Percentiles rank a stretch among this genome's conserved stretches.
Evolutionary conservation across 2,113 vertebrate genomes (phyloP).

Genomic region (Orthonyx spaldingii): DNA sequence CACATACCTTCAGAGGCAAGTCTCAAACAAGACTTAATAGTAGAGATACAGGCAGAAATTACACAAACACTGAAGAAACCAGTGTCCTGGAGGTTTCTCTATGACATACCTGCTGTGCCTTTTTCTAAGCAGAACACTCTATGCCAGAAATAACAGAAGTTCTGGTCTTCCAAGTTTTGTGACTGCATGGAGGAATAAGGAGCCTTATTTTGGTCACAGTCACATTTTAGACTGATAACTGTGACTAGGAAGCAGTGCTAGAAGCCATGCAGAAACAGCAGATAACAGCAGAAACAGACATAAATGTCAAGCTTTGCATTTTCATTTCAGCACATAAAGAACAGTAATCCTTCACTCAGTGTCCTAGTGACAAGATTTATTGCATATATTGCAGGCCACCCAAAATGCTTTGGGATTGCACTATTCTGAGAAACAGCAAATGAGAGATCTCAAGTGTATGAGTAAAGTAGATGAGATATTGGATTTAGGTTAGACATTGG

Average conservation of each 20-base stretch:
- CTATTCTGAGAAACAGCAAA: not conserved
- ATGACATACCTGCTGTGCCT: not conserved
- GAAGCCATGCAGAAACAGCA: conserved; percentile 12
- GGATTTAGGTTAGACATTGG: not conserved
- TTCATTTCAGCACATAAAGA: conserved; percentile 11
- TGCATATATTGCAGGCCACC: not conserved
- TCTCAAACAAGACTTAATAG: not conserved
- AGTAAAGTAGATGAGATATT: not conserved
- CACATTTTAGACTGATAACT: not conserved
- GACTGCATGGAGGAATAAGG: not conserved
- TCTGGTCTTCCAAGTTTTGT: not conserved
- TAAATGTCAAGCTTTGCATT: conserved; percentile 46
- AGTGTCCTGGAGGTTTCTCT: not conserved
- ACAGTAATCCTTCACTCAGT: conserved; percentile 21
- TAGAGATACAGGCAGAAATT: not conserved
- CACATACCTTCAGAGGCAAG: not conserved
- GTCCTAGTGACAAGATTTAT: conserved; percentile 28
- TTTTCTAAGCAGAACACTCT: not conserved
- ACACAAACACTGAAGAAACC: not conserved
- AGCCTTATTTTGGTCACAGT: not conserved
- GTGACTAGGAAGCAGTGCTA: not conserved
- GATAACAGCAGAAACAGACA: conserved; percentile 33
- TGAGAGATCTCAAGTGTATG: not conserved
- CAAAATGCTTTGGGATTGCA: not conserved
- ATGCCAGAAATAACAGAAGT: not conserved